Conservation (phyloP, 2,113 vertebrate genomes). For the Tychaedon coryphoeus region DNA sequence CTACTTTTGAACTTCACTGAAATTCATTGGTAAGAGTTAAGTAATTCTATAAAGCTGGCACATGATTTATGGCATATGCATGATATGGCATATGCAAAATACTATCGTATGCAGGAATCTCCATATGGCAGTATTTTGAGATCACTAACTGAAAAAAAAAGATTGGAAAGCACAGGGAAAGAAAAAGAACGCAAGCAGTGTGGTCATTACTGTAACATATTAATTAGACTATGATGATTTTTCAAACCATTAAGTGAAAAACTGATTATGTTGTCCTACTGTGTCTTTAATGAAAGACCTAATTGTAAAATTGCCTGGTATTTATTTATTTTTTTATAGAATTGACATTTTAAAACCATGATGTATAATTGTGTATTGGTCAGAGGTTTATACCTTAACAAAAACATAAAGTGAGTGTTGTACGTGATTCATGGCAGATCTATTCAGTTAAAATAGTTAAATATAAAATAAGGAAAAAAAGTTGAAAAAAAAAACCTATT, state of each 20-base stretch:
- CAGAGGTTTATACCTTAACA: neutral
- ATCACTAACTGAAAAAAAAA: neutral
- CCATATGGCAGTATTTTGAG: neutral
- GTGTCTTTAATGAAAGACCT: constrained; percentile 1
- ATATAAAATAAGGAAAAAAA: neutral
- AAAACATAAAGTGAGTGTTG: neutral
- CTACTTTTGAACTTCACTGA: neutral
- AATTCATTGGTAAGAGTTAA: neutral
- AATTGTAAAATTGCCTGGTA: constrained; percentile 42
- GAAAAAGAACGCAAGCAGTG: neutral
- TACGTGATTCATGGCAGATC: neutral
- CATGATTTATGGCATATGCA: neutral
- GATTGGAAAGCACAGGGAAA: neutral
- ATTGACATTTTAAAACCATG: neutral
- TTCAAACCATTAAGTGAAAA: constrained; percentile 38
- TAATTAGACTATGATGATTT: constrained; percentile 4
- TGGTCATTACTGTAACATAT: neutral
- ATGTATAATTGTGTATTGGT: neutral
- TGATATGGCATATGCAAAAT: constrained; percentile 4
- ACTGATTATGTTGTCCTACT: neutral
- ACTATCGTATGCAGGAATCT: neutral
- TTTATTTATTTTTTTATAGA: constrained; percentile 38
- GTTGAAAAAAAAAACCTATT: neutral
- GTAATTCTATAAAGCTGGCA: neutral
- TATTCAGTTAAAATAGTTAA: neutral